Evolutionary conservation across 2,113 vertebrate species (phyloP).

Genomic region (Chaenogobius annularis): DNA sequence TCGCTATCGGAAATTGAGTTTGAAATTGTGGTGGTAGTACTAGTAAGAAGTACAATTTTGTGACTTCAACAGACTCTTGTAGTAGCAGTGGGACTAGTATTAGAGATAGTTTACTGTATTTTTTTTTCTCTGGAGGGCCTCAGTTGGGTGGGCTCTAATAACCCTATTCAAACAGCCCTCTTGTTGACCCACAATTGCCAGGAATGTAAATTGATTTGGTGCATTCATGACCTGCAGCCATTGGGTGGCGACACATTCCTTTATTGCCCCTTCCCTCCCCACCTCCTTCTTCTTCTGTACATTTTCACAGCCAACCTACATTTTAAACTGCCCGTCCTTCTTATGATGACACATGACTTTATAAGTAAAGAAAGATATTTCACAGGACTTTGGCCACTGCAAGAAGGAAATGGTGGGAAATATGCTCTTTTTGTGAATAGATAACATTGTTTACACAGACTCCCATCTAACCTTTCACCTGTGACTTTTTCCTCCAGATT

Average conservation of each 20-base stretch:
- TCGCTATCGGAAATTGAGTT: no score
- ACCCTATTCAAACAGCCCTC: slow-evolving; percentile 22
- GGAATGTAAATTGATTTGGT: slow-evolving; percentile 68
- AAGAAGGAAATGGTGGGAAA: not conserved
- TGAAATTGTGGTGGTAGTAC: no score
- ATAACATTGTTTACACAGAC: not conserved
- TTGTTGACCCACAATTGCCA: slow-evolving; percentile 41
- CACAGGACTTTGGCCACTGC: not conserved
- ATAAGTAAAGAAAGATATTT: not conserved
- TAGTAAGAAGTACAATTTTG: no score
- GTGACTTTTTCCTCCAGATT: not conserved
- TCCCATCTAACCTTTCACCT: slow-evolving; percentile 37
- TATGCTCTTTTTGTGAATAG: not conserved
- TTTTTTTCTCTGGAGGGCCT: not conserved
- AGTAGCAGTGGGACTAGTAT: not conserved
- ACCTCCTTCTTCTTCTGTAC: not conserved
- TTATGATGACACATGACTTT: not conserved
- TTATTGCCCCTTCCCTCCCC: slow-evolving; percentile 5
- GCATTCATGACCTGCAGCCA: slow-evolving; percentile 50
- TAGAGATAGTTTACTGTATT: not conserved
- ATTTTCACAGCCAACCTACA: not conserved
- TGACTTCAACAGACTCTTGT: no score
- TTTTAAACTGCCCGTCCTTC: slow-evolving; percentile 9
- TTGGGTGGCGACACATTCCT: slow-evolving; percentile 49
- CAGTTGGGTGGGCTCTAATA: slow-evolving; percentile 20